Evolutionary conservation across 1,140 invertebrate genomes (phyloP).

Genomic region (Drosophila lini): DNA sequence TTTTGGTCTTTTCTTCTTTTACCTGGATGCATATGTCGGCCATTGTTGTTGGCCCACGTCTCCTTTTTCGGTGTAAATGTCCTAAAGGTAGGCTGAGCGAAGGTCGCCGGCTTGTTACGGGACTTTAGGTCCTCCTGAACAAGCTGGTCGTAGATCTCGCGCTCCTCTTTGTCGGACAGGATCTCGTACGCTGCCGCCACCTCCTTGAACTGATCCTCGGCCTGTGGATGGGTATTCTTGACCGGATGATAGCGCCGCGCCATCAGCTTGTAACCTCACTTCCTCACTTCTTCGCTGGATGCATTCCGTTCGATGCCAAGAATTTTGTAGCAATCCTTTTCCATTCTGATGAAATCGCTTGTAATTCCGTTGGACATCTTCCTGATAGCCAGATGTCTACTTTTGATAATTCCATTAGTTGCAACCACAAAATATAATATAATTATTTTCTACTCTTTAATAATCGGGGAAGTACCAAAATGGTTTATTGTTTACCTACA

Average conservation of each 20-base stretch:
- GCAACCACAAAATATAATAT: no score
- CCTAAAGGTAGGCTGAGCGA: conserved; percentile 52
- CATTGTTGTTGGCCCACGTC: no score
- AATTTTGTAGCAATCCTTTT: no score
- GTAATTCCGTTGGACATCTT: no score
- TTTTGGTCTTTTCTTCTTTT: no score
- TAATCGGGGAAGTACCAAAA: no score
- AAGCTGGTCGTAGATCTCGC: conserved; percentile 48
- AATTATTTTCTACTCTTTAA: no score
- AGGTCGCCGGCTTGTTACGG: conserved; percentile 18
- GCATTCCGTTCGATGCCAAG: conserved; percentile 26
- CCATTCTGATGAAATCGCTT: no score
- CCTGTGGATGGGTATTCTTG: conserved; percentile 65
- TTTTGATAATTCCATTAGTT: no score
- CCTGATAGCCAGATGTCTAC: no score
- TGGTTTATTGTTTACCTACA: no score
- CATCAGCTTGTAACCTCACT: conserved; percentile 55
- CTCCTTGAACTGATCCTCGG: conserved; percentile 55
- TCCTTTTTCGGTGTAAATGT: conserved; percentile 28
- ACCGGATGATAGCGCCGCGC: conserved; percentile 65
- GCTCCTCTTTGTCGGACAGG: conserved; percentile 65
- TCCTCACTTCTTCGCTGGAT: conserved; percentile 47
- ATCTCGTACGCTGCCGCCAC: conserved; percentile 59
- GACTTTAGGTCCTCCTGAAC: conserved; percentile 57
- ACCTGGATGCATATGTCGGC: no score